Evolutionary conservation across 2,888 invertebrate species (phyloP).

Genomic region (Laspeyria flexula): DNA sequence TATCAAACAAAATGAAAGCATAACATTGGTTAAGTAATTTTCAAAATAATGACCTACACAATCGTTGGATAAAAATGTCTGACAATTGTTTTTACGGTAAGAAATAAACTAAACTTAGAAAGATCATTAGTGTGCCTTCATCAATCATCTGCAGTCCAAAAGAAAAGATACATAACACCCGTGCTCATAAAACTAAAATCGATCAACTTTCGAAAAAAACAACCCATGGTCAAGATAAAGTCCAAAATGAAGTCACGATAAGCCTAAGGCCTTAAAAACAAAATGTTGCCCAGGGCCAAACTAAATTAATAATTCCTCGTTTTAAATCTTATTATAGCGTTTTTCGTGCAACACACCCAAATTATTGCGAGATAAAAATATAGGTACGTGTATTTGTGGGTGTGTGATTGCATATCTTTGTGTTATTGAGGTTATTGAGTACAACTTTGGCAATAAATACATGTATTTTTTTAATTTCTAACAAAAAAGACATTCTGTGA

Average conservation of each 20-base stretch:
- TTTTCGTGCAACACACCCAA: conserved; percentile 47
- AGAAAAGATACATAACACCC: conserved; percentile 27
- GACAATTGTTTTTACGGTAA: no score
- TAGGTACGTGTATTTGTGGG: conserved; percentile 36
- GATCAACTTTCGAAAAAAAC: conserved; percentile 21
- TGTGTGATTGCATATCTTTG: conserved; percentile 51
- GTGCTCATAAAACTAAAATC: conserved; percentile 36
- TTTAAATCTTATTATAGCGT: conserved; percentile 55
- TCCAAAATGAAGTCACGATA: conserved; percentile 56
- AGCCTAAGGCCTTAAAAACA: conserved; percentile 50
- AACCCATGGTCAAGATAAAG: conserved; percentile 49
- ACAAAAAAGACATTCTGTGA: no score
- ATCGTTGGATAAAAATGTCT: no score
- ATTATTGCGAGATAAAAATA: conserved; percentile 54
- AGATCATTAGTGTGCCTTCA: conserved; percentile 28
- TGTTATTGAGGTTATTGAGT: conserved; percentile 3
- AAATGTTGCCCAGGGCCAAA: conserved; percentile 54
- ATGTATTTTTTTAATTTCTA: no score
- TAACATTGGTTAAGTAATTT: no score
- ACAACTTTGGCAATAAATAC: conserved; percentile 17
- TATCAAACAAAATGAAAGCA: no score
- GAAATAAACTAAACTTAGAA: no score
- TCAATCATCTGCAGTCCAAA: conserved; percentile 39
- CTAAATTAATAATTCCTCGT: conserved; percentile 61
- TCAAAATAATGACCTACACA: no score